Percentiles rank a stretch among this genome's conserved stretches.
These are phyloP conservation scores for Pseudoips prasinana DNA, from an alignment of 2,888 invertebrate genomes.

Conservation along the genomic window DNA sequence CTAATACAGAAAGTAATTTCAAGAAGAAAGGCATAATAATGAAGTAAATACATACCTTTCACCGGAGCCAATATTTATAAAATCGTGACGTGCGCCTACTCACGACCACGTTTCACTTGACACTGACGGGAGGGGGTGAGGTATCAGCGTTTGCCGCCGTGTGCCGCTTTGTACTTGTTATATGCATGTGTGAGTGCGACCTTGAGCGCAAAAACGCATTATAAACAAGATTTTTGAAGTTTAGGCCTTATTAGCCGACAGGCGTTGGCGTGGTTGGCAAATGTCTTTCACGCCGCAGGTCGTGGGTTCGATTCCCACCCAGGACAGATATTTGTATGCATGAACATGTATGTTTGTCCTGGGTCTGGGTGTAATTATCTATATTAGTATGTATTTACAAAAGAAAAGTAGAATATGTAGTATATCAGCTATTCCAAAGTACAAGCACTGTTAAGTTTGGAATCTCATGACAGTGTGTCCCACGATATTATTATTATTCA, in stretches of 20 bases:
- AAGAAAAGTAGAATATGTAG: too few relatives aligned
- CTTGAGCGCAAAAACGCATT: constrained; percentile 8
- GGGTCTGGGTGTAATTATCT: too few relatives aligned
- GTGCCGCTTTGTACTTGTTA: constrained; percentile 7
- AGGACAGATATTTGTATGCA: too few relatives aligned
- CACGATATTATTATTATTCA: too few relatives aligned
- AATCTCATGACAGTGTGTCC: too few relatives aligned
- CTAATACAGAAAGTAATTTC: constrained; percentile 8
- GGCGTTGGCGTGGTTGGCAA: too few relatives aligned
- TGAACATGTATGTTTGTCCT: too few relatives aligned
- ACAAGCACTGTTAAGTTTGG: too few relatives aligned
- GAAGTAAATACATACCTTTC: constrained; percentile 15
- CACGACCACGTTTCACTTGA: constrained; percentile 2
- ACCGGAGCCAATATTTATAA: constrained; percentile 9
- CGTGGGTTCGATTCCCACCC: too few relatives aligned
- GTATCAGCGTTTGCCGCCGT: constrained; percentile 1
- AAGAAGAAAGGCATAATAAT: constrained; percentile 12
- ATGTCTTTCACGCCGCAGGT: too few relatives aligned
- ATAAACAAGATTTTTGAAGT: constrained; percentile 10
- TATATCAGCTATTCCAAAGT: too few relatives aligned
- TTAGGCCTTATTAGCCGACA: constrained; percentile 23
- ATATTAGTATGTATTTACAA: too few relatives aligned
- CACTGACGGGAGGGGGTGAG: constrained; percentile 3
- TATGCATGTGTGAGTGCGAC: constrained; percentile 12
- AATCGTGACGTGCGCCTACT: constrained; percentile 7